These are phyloP conservation scores for Phyllotreta cruciferae DNA, from an alignment of 2,888 invertebrate genomes.

Conservation along the genomic window DNA sequence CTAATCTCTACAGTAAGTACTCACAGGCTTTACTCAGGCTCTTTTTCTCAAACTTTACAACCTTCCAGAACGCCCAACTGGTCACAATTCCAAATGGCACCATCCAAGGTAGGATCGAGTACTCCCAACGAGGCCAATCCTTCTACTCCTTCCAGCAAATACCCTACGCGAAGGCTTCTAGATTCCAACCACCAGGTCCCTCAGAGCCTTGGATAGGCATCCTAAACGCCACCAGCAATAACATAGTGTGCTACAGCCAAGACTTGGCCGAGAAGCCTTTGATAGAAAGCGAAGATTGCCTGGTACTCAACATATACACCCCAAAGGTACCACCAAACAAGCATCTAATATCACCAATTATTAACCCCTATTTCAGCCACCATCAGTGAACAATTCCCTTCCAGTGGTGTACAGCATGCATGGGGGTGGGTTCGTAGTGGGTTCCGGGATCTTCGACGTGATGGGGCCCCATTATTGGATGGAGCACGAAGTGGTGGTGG, in stretches of 20 bases:
- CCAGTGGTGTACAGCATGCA: conserved; percentile 58
- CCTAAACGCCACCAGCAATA: conserved; percentile 25
- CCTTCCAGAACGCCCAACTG: conserved; percentile 5
- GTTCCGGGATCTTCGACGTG: conserved; percentile 44
- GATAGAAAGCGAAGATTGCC: conserved; percentile 29
- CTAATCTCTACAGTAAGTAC: too few relatives aligned
- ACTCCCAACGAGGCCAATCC: conserved; percentile 4
- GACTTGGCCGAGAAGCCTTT: neutral
- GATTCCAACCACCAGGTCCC: conserved; percentile 16
- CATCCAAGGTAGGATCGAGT: conserved; percentile 9
- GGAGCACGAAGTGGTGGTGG: conserved; percentile 50
- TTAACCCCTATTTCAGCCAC: conserved; percentile 20
- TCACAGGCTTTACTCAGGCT: too few relatives aligned
- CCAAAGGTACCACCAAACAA: conserved; percentile 21
- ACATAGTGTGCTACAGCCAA: conserved; percentile 25
- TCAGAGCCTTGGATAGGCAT: conserved; percentile 30
- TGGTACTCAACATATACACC: conserved; percentile 35
- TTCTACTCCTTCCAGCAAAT: conserved; percentile 14
- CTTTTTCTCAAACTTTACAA: too few relatives aligned
- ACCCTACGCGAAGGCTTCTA: neutral
- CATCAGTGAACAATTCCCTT: conserved; percentile 31
- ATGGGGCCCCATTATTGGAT: conserved; percentile 55
- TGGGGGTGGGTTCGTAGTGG: conserved; percentile 57
- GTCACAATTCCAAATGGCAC: conserved; percentile 16
- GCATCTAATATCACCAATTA: neutral